phyloP scores from a whole-genome alignment of 1,140 invertebrate species.

The Chrysomallon squamiferum region DNA sequence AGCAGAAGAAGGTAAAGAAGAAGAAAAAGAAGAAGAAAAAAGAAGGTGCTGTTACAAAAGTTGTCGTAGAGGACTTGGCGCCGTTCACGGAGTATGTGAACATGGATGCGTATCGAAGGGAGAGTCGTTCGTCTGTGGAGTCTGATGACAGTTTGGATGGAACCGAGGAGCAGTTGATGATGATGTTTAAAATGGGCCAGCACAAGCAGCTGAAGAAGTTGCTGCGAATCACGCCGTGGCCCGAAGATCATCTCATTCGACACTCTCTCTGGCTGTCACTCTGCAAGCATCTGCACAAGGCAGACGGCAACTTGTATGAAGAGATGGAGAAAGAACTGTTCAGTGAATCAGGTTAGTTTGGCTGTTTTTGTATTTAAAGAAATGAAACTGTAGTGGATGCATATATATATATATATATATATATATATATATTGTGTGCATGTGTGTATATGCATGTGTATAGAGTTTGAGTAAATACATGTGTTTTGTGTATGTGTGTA shows the following conservation, averaged over 20 bases:
- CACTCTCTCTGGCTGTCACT: constrained; percentile 2
- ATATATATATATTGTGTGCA: too few relatives aligned
- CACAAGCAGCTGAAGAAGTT: constrained; percentile 5
- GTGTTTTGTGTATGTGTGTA: too few relatives aligned
- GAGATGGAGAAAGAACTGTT: constrained; percentile 10
- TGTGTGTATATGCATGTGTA: too few relatives aligned
- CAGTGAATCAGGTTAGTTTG: background rate
- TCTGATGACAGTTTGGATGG: background rate
- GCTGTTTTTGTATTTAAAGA: too few relatives aligned
- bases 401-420: too few relatives aligned
- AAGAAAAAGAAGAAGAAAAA: too few relatives aligned
- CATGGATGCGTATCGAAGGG: background rate
- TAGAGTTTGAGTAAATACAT: too few relatives aligned
- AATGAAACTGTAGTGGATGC: too few relatives aligned
- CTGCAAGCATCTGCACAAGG: constrained; percentile 1
- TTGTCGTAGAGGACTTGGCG: too few relatives aligned
- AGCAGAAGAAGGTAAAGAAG: too few relatives aligned
- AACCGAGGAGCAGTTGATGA: background rate
- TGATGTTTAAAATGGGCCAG: background rate
- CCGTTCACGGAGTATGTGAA: background rate
- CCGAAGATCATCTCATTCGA: constrained; percentile 3
- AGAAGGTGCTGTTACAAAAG: too few relatives aligned
- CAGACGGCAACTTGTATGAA: constrained; percentile 3
- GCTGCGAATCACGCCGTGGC: background rate
- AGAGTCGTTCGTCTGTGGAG: background rate